phyloP scores from a whole-genome alignment of 2,113 vertebrate species.

The Pleuronectes platessa region DNA sequence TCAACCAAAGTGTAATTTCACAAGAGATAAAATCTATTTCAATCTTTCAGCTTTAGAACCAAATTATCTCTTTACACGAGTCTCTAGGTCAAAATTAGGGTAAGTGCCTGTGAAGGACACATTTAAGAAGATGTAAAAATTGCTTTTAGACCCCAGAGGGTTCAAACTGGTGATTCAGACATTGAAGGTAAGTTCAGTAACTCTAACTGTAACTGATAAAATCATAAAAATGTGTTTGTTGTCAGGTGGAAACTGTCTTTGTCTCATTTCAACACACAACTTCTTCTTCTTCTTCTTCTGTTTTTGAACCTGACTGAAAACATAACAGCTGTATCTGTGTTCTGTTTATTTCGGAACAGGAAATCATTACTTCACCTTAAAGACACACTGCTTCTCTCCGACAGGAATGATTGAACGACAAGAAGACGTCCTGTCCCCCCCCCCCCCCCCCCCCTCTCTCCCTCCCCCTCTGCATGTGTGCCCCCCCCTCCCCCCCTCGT shows the following conservation, averaged over 20 bases:
- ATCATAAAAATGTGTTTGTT: too few species aligned
- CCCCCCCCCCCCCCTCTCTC: neutral
- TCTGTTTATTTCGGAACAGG: constrained; percentile 55
- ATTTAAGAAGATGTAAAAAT: too few species aligned
- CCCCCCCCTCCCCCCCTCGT: neutral
- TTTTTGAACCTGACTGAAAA: neutral
- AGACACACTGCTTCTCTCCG: constrained; percentile 74
- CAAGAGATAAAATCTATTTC: too few species aligned
- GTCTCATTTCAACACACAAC: neutral
- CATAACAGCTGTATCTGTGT: constrained; percentile 44
- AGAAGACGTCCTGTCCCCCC: constrained; percentile 34
- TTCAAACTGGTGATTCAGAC: too few species aligned
- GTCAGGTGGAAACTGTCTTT: neutral
- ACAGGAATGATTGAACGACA: constrained; percentile 72
- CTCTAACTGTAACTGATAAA: too few species aligned
- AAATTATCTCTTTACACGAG: too few species aligned
- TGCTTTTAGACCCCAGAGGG: too few species aligned
- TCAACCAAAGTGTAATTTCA: too few species aligned
- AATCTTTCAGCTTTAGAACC: too few species aligned
- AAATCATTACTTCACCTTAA: constrained; percentile 74
- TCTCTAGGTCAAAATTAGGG: too few species aligned
- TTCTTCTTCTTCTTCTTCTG: neutral
- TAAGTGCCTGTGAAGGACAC: too few species aligned
- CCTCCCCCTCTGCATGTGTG: constrained; percentile 25
- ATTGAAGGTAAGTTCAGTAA: too few species aligned